Conservation (phyloP, 2,113 vertebrate genomes). For the Ochotona curzoniae region DNA sequence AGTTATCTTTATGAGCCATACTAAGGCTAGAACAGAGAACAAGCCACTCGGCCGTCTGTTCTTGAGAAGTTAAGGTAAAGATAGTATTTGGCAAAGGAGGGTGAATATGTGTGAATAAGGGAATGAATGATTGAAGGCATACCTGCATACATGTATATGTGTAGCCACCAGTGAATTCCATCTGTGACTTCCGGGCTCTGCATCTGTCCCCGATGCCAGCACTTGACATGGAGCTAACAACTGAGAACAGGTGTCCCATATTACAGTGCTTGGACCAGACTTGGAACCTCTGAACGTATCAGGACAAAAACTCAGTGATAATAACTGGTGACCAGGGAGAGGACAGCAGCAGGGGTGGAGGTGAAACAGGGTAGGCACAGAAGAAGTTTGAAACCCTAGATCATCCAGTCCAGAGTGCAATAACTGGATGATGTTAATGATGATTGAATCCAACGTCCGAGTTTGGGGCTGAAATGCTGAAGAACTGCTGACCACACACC, state of each 20-base stretch:
- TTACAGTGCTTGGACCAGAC: neutral
- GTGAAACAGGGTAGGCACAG: neutral
- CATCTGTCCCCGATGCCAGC: neutral
- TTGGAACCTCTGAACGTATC: neutral
- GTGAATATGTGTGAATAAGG: neutral
- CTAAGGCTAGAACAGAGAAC: neutral
- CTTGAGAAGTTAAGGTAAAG: neutral
- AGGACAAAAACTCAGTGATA: neutral
- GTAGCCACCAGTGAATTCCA: neutral
- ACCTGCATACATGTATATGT: neutral
- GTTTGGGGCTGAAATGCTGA: neutral
- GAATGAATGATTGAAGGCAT: neutral
- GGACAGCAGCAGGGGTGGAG: neutral
- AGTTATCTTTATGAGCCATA: neutral
- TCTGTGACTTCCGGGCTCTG: neutral
- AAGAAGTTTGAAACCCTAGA: neutral
- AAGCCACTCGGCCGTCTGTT: neutral
- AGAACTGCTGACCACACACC: neutral
- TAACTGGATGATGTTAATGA: neutral
- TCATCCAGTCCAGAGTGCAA: neutral
- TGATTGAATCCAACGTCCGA: neutral
- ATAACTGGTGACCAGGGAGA: neutral
- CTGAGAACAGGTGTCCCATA: neutral
- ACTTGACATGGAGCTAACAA: neutral
- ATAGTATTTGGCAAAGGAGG: neutral